Conservation (phyloP, 2,888 invertebrate genomes). For the Arctia plantaginis region DNA sequence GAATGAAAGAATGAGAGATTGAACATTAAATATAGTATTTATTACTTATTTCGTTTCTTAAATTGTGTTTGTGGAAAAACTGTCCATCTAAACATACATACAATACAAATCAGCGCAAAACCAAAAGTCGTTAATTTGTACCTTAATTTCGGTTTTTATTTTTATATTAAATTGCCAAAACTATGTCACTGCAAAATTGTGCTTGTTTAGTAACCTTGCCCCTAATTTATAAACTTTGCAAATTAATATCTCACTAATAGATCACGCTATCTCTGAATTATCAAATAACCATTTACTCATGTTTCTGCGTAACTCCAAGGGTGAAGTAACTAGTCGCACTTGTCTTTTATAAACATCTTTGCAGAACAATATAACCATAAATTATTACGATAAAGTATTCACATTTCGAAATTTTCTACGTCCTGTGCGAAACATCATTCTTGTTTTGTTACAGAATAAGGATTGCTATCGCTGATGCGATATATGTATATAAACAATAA, state of each 20-base stretch:
- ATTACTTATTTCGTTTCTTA: too few relatives aligned
- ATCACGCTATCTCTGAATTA: neutral
- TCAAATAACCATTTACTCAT: neutral
- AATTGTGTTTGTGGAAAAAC: too few relatives aligned
- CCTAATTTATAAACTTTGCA: neutral
- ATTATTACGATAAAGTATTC: slow-evolving; percentile 31
- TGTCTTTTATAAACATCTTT: slow-evolving; percentile 1
- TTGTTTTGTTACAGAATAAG: slow-evolving; percentile 38
- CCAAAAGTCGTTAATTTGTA: neutral
- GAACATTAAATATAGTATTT: too few relatives aligned
- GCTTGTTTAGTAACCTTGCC: neutral
- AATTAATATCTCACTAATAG: neutral
- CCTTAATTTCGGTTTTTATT: neutral
- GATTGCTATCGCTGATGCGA: slow-evolving; percentile 21
- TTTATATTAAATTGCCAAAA: neutral
- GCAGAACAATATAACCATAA: slow-evolving; percentile 19
- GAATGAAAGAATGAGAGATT: too few relatives aligned
- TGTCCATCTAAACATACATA: too few relatives aligned
- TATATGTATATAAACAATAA: slow-evolving; percentile 14
- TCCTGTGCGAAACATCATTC: slow-evolving; percentile 37
- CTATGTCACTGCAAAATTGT: neutral
- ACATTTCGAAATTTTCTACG: slow-evolving; percentile 40
- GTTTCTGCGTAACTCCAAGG: neutral
- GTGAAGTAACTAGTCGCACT: neutral
- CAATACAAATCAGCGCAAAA: too few relatives aligned